A percentile compares a stretch with the other conserved stretches of the same genome.
Conservation (phyloP, 2,888 invertebrate species). For the Scaptomyza flava region DNA sequence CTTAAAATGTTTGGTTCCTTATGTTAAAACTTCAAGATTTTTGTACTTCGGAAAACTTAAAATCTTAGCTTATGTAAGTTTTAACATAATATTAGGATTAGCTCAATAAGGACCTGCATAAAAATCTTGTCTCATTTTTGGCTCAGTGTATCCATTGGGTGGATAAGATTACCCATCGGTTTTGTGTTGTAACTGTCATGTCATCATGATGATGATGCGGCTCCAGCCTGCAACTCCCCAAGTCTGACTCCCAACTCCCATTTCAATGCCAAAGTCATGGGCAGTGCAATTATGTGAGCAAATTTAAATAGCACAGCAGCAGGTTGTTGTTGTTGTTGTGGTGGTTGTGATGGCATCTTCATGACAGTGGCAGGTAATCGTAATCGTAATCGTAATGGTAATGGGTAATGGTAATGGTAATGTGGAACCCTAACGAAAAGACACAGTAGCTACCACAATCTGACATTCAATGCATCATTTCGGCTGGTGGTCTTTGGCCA, state of each 20-base stretch:
- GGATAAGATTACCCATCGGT: slow-evolving; percentile 67
- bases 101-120: too few species aligned
- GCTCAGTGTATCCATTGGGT: slow-evolving; percentile 27
- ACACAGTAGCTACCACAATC: slow-evolving; percentile 65
- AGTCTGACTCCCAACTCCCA: slow-evolving; percentile 16
- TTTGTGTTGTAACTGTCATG: slow-evolving; percentile 78
- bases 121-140: neutral
- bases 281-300: slow-evolving; percentile 76
- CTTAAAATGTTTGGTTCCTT: too few species aligned
- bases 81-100: too few species aligned
- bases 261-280: slow-evolving; percentile 52
- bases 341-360: slow-evolving; percentile 31
- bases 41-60: too few species aligned
- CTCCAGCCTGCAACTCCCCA: slow-evolving; percentile 34
- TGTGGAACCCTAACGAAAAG: slow-evolving; percentile 45
- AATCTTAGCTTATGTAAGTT: too few species aligned
- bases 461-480: slow-evolving; percentile 79
- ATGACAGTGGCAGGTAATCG: slow-evolving; percentile 32
- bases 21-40: too few species aligned
- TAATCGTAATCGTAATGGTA: slow-evolving; percentile 31
- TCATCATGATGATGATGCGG: slow-evolving; percentile 79
- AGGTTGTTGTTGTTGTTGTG: slow-evolving; percentile 19
- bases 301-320: slow-evolving; percentile 77
- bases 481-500: slow-evolving; percentile 66
- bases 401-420: slow-evolving; percentile 39